Base-by-base conservation (phyloP, 37 sponge, comb jelly and placozoan species). In the Axinella damicornis region DNA sequence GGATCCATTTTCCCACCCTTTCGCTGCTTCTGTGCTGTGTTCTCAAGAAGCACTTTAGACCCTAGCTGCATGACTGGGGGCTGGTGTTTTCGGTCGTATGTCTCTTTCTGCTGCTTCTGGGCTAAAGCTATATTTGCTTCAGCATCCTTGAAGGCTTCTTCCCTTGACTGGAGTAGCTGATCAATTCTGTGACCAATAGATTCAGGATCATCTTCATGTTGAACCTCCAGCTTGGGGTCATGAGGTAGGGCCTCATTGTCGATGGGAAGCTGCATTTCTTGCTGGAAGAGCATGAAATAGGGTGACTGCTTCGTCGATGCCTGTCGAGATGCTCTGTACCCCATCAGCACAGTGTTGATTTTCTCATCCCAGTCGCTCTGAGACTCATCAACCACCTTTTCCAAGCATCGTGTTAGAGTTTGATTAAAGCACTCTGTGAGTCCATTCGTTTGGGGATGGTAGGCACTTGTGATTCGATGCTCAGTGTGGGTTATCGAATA, bases 1-100 rank as follows among this genome's bases (percentile, higher is more conserved):
- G 12, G 20, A 19, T 86, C 79, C 46, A 78, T 22, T 33, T 86
- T 86, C 11, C 72, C 79, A 38, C 86, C 86, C 57, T 86, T 83
- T 21, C 76, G 19, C 35, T 73, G 70, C 27, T 69, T 77, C 55
- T 69, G 74, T 46, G 38, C 52, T 20, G 84, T 74, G 38, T 86
- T 86, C 58, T 86, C 72, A 2, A 78, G 21, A 28, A 86, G 73
- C 13, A 86, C 86, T 59, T 68, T n/a, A 20, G 52, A 27, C 22
- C 79, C 86, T 34, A 46, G 27, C 20, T 34, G 66, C 25, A 85
- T 30, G 39, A 15, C 13, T 32, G 19, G 15, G 37, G 60, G 18
- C 35, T 57, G 69, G 75, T 71, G 79, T 28, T 27, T 78, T 57
- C 41, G 36, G 56, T 86, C 79, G 78, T 86, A 86, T 1, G 40